Conservation (phyloP, 1,140 invertebrate genomes). For the Galleria mellonella region DNA sequence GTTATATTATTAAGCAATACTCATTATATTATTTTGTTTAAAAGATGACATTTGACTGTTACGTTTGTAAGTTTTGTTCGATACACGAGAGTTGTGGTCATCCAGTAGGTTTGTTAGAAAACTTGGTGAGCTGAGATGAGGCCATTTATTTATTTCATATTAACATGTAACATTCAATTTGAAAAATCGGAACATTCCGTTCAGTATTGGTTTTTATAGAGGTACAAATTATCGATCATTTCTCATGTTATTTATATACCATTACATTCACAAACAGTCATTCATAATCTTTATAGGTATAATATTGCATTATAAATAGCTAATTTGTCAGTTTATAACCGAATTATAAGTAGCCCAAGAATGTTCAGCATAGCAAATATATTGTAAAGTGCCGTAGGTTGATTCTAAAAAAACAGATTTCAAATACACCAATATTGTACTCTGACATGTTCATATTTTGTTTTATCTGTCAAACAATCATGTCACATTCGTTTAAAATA, state of each 20-base stretch:
- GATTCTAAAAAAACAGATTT: too few relatives aligned
- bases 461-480: too few relatives aligned
- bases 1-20: constrained; percentile 9
- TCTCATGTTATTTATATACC: constrained; percentile 13
- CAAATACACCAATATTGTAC: too few relatives aligned
- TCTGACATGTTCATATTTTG: too few relatives aligned
- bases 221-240: constrained; percentile 30
- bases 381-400: not conserved
- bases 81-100: constrained; percentile 28
- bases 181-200: constrained; percentile 36
- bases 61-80: constrained; percentile 17
- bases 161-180: not conserved
- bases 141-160: constrained; percentile 18
- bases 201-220: constrained; percentile 39
- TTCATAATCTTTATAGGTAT: constrained; percentile 1
- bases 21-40: constrained; percentile 4
- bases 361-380: too few relatives aligned
- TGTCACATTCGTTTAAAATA: too few relatives aligned
- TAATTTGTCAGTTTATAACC: too few relatives aligned
- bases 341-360: too few relatives aligned
- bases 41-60: constrained; percentile 6
- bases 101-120: constrained; percentile 65
- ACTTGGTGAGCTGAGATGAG: constrained; percentile 61
- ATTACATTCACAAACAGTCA: constrained; percentile 8
- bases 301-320: too few relatives aligned